These are phyloP conservation scores for Pelvicachromis taeniatus DNA, from an alignment of 2,113 vertebrate species.

Conservation along the genomic window DNA sequence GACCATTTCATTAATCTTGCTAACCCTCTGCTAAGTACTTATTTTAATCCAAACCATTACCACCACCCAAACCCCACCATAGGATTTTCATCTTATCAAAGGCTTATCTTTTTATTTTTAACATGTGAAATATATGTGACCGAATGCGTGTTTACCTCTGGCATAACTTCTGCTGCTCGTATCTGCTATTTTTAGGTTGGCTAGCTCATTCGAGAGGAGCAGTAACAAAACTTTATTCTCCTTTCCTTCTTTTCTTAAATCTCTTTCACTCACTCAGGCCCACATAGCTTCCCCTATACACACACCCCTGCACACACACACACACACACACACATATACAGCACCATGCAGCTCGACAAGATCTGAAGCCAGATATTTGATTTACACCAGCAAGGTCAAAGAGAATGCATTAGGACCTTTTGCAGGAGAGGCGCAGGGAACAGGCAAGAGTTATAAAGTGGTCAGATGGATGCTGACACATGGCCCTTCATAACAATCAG, in stretches of 20 bases:
- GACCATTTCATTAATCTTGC: background rate
- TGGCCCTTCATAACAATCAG: constrained; percentile 70
- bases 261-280: background rate
- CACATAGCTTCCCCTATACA: background rate
- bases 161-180: background rate
- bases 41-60: background rate
- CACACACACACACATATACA: constrained; percentile 4
- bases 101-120: background rate
- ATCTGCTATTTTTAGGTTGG: background rate
- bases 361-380: constrained; percentile 66
- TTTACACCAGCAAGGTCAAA: constrained; percentile 71
- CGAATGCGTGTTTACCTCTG: background rate
- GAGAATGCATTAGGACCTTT: constrained; percentile 74
- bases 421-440: constrained; percentile 47
- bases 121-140: background rate
- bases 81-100: background rate
- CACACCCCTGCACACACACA: background rate
- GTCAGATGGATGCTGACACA: constrained; percentile 59
- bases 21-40: background rate
- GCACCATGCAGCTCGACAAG: constrained; percentile 17
- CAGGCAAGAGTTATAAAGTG: constrained; percentile 67
- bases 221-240: background rate
- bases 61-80: background rate
- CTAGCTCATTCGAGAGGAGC: background rate
- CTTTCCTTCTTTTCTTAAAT: background rate